phyloP scores from a whole-genome alignment of 2,888 invertebrate genomes.

The Eristalis tenax region DNA sequence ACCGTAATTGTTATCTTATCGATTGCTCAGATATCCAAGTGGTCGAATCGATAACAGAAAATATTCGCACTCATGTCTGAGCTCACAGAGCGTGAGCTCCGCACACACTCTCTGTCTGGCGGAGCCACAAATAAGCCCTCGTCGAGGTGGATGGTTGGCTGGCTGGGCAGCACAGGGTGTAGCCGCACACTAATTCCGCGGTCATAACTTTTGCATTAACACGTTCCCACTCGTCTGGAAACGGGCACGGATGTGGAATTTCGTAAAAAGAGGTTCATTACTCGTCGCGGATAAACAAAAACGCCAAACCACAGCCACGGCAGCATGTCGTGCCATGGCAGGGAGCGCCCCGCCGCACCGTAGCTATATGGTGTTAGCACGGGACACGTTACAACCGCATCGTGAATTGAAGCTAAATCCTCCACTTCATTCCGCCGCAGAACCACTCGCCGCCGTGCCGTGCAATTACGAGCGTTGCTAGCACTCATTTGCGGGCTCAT shows the following conservation, averaged over 20 bases:
- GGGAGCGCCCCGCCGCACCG: too few species aligned
- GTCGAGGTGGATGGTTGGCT: too few species aligned
- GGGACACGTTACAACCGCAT: conserved; percentile 3
- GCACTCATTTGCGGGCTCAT: conserved; percentile 3
- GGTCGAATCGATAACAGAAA: conserved; percentile 22
- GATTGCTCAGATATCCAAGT: conserved; percentile 4
- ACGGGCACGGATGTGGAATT: background rate
- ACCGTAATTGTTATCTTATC: conserved; percentile 13
- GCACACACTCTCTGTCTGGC: background rate
- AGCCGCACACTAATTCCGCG: conserved; percentile 48
- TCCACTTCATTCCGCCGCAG: background rate
- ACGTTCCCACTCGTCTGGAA: conserved; percentile 10
- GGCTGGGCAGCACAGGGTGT: background rate
- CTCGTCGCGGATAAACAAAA: conserved; percentile 1
- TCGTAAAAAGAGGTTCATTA: conserved; percentile 48
- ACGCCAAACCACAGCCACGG: background rate
- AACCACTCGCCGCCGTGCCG: background rate
- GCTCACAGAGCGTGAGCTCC: background rate
- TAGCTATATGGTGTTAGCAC: conserved; percentile 15
- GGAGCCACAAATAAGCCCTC: too few species aligned
- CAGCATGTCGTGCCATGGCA: background rate
- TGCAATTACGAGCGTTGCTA: conserved; percentile 24
- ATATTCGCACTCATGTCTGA: conserved; percentile 16
- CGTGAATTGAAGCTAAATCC: background rate
- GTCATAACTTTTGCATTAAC: conserved; percentile 51